These are phyloP conservation scores for Zaprionus bogoriensis DNA, from an alignment of 2,888 invertebrate genomes.

Conservation along the genomic window DNA sequence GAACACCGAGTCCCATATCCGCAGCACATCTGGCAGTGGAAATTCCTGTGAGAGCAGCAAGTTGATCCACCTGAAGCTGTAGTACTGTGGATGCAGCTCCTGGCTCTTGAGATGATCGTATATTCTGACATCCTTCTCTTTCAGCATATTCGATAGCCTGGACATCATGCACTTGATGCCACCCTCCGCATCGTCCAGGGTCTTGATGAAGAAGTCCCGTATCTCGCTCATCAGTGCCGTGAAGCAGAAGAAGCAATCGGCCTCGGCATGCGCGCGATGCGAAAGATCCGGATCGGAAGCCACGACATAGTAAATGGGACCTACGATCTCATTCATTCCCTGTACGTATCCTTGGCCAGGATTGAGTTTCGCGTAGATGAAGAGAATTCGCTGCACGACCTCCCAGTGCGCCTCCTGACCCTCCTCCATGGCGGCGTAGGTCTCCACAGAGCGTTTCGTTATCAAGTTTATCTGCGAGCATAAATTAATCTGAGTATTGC, in stretches of 20 bases:
- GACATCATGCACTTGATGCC: slow-evolving; percentile 96
- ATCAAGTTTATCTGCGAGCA: slow-evolving; percentile 86
- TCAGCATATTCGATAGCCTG: slow-evolving; percentile 89
- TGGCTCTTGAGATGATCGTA: slow-evolving; percentile 90
- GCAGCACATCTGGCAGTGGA: slow-evolving; percentile 96
- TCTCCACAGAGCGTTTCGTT: slow-evolving; percentile 89
- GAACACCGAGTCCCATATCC: slow-evolving; percentile 98
- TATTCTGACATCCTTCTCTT: slow-evolving; percentile 89
- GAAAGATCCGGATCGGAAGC: slow-evolving; percentile 93
- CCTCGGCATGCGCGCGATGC: slow-evolving; percentile 95
- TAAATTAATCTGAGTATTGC: not conserved
- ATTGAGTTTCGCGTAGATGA: slow-evolving; percentile 98
- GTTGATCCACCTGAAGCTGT: slow-evolving; percentile 98
- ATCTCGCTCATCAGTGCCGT: slow-evolving; percentile 99
- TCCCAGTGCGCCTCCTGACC: slow-evolving; percentile 99
- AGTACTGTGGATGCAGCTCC: slow-evolving; percentile 97
- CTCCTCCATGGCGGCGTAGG: slow-evolving; percentile 92
- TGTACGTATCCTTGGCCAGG: slow-evolving; percentile 98
- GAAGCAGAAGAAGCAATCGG: slow-evolving; percentile 99
- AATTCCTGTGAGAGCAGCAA: slow-evolving; percentile 98
- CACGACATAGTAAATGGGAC: slow-evolving; percentile 98
- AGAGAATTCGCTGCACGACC: slow-evolving; percentile 97
- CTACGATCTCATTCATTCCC: slow-evolving; percentile 99
- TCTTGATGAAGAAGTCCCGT: slow-evolving; percentile 97
- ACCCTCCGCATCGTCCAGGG: slow-evolving; percentile 95